Evolutionary conservation across 2,113 vertebrate genomes (phyloP).

Genomic region (Paratilapia polleni): DNA sequence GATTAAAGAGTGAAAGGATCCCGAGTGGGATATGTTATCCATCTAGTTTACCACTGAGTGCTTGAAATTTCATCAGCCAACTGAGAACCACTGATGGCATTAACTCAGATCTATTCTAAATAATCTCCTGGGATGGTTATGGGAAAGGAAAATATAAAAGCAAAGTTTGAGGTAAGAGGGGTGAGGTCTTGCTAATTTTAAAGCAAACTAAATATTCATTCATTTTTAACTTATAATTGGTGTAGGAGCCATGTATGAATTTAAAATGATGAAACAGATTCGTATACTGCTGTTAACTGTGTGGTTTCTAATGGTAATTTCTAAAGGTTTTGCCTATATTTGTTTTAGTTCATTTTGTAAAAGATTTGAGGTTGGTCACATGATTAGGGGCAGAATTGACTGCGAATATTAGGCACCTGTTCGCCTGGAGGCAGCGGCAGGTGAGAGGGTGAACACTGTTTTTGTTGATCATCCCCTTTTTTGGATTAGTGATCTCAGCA

Average conservation of each 20-base stretch:
- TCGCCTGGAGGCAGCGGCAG: too few relatives aligned
- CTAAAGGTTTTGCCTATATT: not conserved
- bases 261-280: too few relatives aligned
- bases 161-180: not conserved
- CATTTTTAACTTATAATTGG: not conserved
- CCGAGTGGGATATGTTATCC: not conserved
- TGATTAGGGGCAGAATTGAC: too few relatives aligned
- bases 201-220: not conserved
- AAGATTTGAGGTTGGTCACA: not conserved
- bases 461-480: not conserved
- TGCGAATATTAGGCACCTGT: too few relatives aligned
- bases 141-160: not conserved
- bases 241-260: too few relatives aligned
- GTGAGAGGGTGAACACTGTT: not conserved
- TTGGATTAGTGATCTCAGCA: not conserved
- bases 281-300: not conserved
- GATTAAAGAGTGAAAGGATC: not conserved
- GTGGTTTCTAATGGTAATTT: not conserved
- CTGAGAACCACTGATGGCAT: not conserved
- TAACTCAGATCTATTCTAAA: not conserved
- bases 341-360: not conserved
- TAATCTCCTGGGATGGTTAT: not conserved
- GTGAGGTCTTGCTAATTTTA: not conserved
- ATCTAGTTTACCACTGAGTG: not conserved
- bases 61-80: not conserved